These are phyloP conservation scores for Lamellibrachia satsuma DNA, from an alignment of 2,888 invertebrate genomes.

Conservation along the genomic window DNA sequence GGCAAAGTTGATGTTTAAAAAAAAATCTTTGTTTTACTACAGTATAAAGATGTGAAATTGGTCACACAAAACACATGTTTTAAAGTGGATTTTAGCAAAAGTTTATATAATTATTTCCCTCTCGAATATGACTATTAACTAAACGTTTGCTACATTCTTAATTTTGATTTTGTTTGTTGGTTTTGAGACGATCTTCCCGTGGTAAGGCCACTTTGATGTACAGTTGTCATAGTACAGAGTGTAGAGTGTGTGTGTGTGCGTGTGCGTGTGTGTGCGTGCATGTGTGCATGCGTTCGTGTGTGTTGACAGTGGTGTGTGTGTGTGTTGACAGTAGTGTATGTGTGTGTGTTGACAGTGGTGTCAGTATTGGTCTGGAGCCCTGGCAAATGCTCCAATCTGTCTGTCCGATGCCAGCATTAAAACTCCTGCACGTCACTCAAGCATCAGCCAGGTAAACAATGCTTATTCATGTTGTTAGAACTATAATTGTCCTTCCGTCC, in stretches of 20 bases:
- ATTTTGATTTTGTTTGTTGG: neutral
- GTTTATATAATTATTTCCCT: neutral
- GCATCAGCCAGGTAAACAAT: neutral
- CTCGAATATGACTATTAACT: neutral
- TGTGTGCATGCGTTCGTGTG: no score
- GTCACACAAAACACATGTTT: neutral
- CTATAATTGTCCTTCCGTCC: neutral
- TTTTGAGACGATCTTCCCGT: neutral
- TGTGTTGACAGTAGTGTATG: no score
- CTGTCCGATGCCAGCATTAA: constrained; percentile 57
- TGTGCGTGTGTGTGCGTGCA: no score
- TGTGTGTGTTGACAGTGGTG: constrained; percentile 41
- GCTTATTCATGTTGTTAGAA: neutral
- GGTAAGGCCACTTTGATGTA: neutral
- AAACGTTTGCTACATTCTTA: neutral
- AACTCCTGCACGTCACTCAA: constrained; percentile 53
- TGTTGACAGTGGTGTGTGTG: constrained; percentile 40
- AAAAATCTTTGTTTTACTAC: neutral
- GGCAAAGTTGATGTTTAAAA: neutral
- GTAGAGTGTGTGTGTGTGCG: no score
- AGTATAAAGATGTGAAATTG: neutral
- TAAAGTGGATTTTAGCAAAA: neutral
- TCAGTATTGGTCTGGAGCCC: constrained; percentile 58
- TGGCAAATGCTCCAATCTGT: constrained; percentile 59
- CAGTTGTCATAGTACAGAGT: no score